Evolutionary conservation across 2,888 invertebrate species (phyloP).

Genomic region (Emesis furor): DNA sequence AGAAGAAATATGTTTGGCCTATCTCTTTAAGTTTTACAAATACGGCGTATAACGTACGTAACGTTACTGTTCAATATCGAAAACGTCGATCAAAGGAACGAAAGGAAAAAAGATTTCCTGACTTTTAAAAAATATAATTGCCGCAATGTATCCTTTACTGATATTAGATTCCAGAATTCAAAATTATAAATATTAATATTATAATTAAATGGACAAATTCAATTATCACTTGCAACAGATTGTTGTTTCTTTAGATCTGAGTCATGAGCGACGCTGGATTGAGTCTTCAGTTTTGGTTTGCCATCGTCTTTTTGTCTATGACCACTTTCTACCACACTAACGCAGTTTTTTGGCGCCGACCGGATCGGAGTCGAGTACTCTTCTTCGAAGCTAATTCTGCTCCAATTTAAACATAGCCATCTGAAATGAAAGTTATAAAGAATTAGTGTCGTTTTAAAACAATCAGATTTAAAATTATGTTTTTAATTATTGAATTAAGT

Average conservation of each 20-base stretch:
- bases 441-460: not conserved
- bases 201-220: constrained; percentile 81
- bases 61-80: not conserved
- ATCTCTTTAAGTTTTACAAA: too few species aligned
- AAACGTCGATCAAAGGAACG: not conserved
- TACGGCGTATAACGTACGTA: not conserved
- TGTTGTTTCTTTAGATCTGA: constrained; percentile 92
- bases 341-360: constrained; percentile 88
- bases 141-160: constrained; percentile 8
- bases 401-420: constrained; percentile 94
- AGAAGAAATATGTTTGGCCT: too few species aligned
- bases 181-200: constrained; percentile 42
- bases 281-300: constrained; percentile 85
- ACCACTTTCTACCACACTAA: constrained; percentile 87
- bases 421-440: constrained; percentile 81
- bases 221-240: constrained; percentile 89
- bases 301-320: constrained; percentile 67
- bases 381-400: constrained; percentile 88
- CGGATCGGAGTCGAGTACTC: constrained; percentile 84
- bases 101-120: not conserved
- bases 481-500: too few species aligned
- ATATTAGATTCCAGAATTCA: not conserved
- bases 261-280: constrained; percentile 91
- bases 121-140: not conserved
- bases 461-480: too few species aligned